Percentiles rank a stretch among this genome's conserved stretches.
These are phyloP conservation scores for Lomographa bimaculata DNA, from an alignment of 2,888 invertebrate species.

Conservation along the genomic window DNA sequence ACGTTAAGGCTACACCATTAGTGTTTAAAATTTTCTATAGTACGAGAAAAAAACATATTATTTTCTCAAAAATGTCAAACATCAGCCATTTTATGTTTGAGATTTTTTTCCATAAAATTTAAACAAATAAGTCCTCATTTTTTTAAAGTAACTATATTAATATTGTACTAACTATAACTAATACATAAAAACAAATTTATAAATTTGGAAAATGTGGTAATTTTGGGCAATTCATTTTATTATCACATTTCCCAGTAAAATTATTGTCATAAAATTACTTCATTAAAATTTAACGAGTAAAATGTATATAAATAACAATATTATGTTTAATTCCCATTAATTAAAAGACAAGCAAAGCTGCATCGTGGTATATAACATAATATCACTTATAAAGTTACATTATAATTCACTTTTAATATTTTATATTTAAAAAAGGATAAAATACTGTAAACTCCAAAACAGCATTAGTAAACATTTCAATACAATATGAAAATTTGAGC, in stretches of 20 bases:
- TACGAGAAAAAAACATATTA: conserved; percentile 29
- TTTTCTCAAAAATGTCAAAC: conserved; percentile 72
- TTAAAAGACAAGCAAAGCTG: conserved; percentile 4
- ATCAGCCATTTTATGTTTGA: conserved; percentile 76
- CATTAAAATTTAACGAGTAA: conserved; percentile 2
- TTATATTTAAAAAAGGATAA: too few relatives aligned
- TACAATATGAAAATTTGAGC: conserved; percentile 4
- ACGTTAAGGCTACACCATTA: conserved; percentile 65
- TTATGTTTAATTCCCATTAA: conserved; percentile 2
- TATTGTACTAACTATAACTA: conserved; percentile 34
- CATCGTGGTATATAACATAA: too few relatives aligned
- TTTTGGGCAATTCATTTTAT: conserved; percentile 39
- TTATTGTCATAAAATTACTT: conserved; percentile 22
- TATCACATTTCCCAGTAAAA: conserved; percentile 31
- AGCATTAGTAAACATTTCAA: conserved; percentile 1
- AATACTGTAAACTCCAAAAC: neutral
- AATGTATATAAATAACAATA: conserved; percentile 2
- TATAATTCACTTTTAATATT: too few relatives aligned
- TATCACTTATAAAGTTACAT: too few relatives aligned
- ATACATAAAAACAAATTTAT: conserved; percentile 22
- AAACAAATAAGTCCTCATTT: conserved; percentile 49
- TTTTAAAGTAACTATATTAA: conserved; percentile 23
- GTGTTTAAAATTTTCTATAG: conserved; percentile 39
- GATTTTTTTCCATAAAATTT: conserved; percentile 65
- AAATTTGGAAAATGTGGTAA: conserved; percentile 36